Evolutionary conservation across 2,113 vertebrate species (phyloP).

Genomic region (Lynx canadensis): DNA sequence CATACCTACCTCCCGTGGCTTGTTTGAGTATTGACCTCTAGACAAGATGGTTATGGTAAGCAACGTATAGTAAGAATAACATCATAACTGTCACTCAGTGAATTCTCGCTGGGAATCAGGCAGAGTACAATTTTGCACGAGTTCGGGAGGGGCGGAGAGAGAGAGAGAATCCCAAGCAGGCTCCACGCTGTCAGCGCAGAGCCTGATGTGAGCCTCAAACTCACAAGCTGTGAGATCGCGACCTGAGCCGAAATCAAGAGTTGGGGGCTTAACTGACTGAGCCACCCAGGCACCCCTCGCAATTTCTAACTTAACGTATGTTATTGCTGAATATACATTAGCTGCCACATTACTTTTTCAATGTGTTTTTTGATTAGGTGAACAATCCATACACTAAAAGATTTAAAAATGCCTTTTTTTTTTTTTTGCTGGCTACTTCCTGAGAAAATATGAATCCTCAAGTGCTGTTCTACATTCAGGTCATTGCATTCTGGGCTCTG

Average conservation of each 20-base stretch:
- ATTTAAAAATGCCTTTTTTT: not conserved
- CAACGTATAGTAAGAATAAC: not conserved
- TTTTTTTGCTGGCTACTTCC: not conserved
- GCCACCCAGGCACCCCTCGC: not conserved
- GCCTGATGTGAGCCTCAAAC: not conserved
- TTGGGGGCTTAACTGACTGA: not conserved
- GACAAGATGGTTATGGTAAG: not conserved
- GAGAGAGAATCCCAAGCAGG: not conserved
- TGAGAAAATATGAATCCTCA: not conserved
- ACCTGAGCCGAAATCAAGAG: not conserved
- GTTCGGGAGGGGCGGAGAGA: not conserved
- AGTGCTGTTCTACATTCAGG: not conserved
- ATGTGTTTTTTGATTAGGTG: not conserved
- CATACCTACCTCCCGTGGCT: not conserved
- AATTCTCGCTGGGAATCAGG: not conserved
- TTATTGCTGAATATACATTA: too few species aligned
- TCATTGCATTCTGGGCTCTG: not conserved
- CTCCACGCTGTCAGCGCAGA: not conserved
- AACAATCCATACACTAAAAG: not conserved
- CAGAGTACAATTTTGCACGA: not conserved
- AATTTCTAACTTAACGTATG: not conserved
- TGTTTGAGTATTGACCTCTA: not conserved
- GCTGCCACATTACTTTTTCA: not conserved
- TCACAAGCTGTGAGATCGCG: not conserved
- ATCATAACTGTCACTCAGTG: not conserved